Base-by-base conservation (phyloP, 2,113 vertebrate genomes). In the Dolichotis patagonum region DNA sequence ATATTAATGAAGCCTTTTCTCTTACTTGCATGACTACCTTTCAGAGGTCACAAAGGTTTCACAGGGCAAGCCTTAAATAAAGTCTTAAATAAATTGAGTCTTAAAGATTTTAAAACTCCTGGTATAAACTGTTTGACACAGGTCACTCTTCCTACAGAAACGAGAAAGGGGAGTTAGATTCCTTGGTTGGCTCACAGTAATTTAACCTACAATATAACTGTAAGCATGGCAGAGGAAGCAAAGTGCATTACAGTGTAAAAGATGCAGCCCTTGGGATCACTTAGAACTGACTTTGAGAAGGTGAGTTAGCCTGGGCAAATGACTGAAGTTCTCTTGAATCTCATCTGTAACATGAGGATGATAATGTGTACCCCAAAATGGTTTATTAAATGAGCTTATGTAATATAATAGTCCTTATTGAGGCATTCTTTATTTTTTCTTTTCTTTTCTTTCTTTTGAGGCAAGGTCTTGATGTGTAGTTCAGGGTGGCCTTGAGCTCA, bases 381-480 rank as follows among this genome's bases (percentile, higher is more conserved):
- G 67, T 1, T 82, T 49, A 32, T 83, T 91, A 85, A 89, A 82
- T 69, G n/a, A 90, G 32, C 80, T 75, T 46, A 62, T 78, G 7
- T 58, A 75, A 56, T 49, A 81, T 16, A 41, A 80, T 93, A 96
- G 89, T 93, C 46, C 19, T 89, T 95, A 38, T 88, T n/a, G 54
- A 92, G 16, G 3, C 84, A 71, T 62, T 80, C 26, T 1, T 43
- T 32, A 43, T 62, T 60, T 58, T 58, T 58, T 58, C 12, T 52
- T 13, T 52, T 52, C 12, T 84, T 94, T 73, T 84, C 5, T 58
- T 58, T 62, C 26, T 62, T 9, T 26, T 26, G 60, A 28, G 60
- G 24, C 24, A 62, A 22, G 24, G 60, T 26, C 60, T 62, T 26
- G 24, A 6, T 62, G 60, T 62, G 8, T 26, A 62, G 24, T 62